Conservation (phyloP, 2,113 vertebrate species). For the Symphodus melops region DNA sequence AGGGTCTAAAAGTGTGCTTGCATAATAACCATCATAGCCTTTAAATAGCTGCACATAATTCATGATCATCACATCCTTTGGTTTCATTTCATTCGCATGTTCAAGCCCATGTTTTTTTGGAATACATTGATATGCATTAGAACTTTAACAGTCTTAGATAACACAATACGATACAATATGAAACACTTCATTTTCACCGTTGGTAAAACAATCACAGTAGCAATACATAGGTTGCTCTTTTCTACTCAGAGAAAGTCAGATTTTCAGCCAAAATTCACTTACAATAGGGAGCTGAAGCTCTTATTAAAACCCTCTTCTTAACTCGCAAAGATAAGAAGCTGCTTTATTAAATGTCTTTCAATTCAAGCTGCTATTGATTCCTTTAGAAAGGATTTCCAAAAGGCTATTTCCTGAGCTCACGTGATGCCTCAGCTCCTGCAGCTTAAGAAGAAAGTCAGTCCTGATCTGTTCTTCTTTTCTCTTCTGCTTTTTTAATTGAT, state of each 20-base stretch:
- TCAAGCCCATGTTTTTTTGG: neutral
- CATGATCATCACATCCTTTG: neutral
- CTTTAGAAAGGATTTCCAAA: conserved; percentile 60
- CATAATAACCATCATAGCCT: neutral
- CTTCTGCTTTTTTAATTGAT: conserved; percentile 43
- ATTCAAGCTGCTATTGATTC: conserved; percentile 69
- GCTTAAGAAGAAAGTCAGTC: conserved; percentile 53
- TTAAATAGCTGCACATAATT: neutral
- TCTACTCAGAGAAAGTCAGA: neutral
- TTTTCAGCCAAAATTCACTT: conserved; percentile 44
- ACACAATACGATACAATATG: no score
- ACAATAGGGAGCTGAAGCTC: conserved; percentile 37
- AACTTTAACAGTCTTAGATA: neutral
- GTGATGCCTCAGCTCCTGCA: conserved; percentile 16
- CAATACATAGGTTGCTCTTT: neutral
- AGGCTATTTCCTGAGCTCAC: conserved; percentile 49
- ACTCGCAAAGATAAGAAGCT: conserved; percentile 59
- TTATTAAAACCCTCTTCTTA: conserved; percentile 63
- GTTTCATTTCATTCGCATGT: conserved; percentile 1
- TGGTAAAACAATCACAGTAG: no score
- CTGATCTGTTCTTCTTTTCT: conserved; percentile 19
- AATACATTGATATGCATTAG: conserved; percentile 13
- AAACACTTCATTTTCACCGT: no score
- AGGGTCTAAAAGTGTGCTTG: no score
- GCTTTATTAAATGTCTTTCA: conserved; percentile 69